These are phyloP conservation scores for Neostethus bicornis DNA, from an alignment of 2,797 vertebrate genomes.

Conservation along the genomic window DNA sequence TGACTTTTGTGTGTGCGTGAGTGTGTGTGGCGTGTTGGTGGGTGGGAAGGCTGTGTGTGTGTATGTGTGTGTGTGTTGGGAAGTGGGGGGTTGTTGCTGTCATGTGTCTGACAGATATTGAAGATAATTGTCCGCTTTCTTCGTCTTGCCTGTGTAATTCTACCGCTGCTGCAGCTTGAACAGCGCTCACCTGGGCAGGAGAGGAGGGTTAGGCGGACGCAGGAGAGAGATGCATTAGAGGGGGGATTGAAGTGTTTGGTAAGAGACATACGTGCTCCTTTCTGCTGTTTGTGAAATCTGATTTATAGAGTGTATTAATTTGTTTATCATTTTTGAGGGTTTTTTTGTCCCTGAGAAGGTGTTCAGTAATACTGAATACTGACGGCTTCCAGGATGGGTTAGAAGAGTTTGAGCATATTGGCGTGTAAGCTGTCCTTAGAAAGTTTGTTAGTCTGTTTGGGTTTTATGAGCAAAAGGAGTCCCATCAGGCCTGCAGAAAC, in stretches of 20 bases:
- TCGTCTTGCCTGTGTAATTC: conserved; percentile 81
- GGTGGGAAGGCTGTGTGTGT: conserved; percentile 45
- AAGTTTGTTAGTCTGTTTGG: conserved; percentile 24
- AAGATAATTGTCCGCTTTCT: conserved; percentile 86
- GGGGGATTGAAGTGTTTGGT: conserved; percentile 51
- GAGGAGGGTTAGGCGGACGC: conserved; percentile 56
- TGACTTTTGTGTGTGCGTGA: conserved; percentile 49
- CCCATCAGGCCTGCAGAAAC: conserved; percentile 20
- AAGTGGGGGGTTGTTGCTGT: conserved; percentile 67
- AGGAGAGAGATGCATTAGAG: conserved; percentile 45
- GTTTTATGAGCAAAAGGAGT: conserved; percentile 11
- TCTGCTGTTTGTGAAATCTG: conserved; percentile 50
- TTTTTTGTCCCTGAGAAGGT: conserved; percentile 33
- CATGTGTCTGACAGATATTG: conserved; percentile 86
- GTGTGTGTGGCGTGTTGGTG: conserved; percentile 50
- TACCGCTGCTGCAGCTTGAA: conserved; percentile 69
- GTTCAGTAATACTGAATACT: conserved; percentile 19
- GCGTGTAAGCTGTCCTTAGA: conserved; percentile 23
- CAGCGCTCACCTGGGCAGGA: conserved; percentile 79
- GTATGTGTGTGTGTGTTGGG: conserved; percentile 43
- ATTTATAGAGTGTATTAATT: conserved; percentile 44
- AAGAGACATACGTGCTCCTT: conserved; percentile 43
- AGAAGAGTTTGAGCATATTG: conserved; percentile 10
- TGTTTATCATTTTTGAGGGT: conserved; percentile 35
- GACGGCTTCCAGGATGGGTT: conserved; percentile 19